Base-by-base conservation (phyloP, 2,888 invertebrate species). In the Melikaiella ostensackeni region DNA sequence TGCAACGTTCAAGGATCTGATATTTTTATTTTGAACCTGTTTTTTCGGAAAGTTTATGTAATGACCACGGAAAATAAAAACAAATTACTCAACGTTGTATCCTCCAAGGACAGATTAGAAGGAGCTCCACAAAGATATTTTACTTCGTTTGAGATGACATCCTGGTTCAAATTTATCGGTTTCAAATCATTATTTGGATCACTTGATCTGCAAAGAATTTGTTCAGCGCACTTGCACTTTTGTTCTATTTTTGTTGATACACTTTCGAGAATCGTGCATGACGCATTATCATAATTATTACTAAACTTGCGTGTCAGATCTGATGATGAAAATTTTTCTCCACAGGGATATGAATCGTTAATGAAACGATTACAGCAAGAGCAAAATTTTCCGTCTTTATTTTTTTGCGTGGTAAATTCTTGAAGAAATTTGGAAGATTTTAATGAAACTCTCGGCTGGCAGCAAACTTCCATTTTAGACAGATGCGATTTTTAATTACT, bases 41-140 rank as follows among this genome's bases (percentile, higher is more conserved):
- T 13, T 38, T 35, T 19, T 19, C 19, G 1, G 1, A 19, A 46
- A 5, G 5, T 46, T 46, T 46, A 35, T 13, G 4, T 38, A 4
- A 38, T 38, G 4, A 13, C 4, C 38, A 13, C 38, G 13, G 4
- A 13, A 13, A 50, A 50, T 50, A 21, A 24, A 57, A 57, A 19
- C n/a, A 13, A n/a, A 21, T 9, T 57, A 57, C 57, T 57, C 21
- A 21, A 24, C 24, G 11, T 3, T 57, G 24, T 3, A 57, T 13
- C 6, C n/a, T 70, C 50, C 24, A 24, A 27, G 11, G 24, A 13
- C 13, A 13, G 24, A 24, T 57, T 57, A 4, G 24, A 57, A 57
- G 6, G 24, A 27, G 11, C 13, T 21, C 35, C 50, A 59, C 76
- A 79, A 66, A 55, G 30, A 61, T 64, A 79, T 19, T 74, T 9